Percentiles rank a stretch among this genome's conserved stretches.
phyloP scores from a whole-genome alignment of 2,888 invertebrate genomes.

The Argyra leucocephala region DNA sequence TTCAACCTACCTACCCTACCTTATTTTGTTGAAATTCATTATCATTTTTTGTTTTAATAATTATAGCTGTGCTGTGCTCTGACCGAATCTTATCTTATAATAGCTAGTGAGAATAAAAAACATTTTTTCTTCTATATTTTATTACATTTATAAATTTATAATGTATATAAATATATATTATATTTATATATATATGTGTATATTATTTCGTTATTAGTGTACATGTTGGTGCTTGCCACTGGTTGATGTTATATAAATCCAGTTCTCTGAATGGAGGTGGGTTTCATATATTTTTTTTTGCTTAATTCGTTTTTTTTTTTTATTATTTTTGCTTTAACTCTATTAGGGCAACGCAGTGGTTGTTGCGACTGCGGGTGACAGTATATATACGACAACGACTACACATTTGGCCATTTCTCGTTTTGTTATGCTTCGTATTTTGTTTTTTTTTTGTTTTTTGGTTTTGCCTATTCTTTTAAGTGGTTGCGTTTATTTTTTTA shows the following conservation, averaged over 20 bases:
- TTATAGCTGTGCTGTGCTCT: too few species aligned
- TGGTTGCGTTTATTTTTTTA: neutral
- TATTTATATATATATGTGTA: too few species aligned
- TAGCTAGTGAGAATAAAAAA: too few species aligned
- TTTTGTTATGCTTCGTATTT: neutral
- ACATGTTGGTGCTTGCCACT: too few species aligned
- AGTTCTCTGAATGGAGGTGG: conserved; percentile 12
- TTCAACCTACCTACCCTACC: too few species aligned
- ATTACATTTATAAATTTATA: too few species aligned
- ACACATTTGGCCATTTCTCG: neutral
- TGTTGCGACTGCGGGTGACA: neutral
- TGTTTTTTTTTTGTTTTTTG: neutral
- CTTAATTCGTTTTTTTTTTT: neutral
- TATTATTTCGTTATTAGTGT: neutral
- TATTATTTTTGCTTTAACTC: neutral
- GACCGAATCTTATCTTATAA: too few species aligned
- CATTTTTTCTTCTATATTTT: too few species aligned
- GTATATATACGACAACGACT: too few species aligned
- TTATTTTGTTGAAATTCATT: too few species aligned
- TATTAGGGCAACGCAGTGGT: neutral
- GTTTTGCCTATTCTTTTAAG: neutral
- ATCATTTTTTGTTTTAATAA: too few species aligned
- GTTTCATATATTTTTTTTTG: conserved; percentile 7
- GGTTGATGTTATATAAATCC: conserved; percentile 6
- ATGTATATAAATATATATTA: too few species aligned